These are phyloP conservation scores for Amblyjoppa proteus DNA, from an alignment of 2,888 invertebrate genomes.

Conservation along the genomic window DNA sequence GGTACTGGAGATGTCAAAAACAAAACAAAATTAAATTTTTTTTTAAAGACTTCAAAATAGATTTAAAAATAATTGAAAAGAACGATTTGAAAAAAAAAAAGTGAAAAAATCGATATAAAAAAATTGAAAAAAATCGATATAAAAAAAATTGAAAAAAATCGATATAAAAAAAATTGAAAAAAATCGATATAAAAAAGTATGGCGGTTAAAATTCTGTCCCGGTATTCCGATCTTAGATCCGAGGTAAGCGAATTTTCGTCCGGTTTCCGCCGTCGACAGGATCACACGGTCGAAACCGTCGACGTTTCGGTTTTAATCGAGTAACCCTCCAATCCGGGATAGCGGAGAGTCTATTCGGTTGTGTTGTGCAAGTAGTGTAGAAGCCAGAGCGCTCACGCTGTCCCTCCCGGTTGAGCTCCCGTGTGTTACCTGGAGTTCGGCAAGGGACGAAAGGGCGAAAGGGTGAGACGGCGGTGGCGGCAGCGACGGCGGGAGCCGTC, in stretches of 20 bases:
- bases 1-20: slow-evolving; percentile 23
- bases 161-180: not conserved
- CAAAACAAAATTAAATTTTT: too few species aligned
- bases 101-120: too few species aligned
- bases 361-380: slow-evolving; percentile 31
- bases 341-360: slow-evolving; percentile 53
- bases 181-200: not conserved
- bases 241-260: slow-evolving; percentile 29
- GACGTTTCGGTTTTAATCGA: slow-evolving; percentile 70
- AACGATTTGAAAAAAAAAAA: too few species aligned
- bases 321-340: slow-evolving; percentile 57
- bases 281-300: slow-evolving; percentile 62
- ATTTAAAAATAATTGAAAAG: too few species aligned
- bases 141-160: too few species aligned
- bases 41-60: too few species aligned
- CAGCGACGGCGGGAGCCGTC: slow-evolving; percentile 60
- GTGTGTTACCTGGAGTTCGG: slow-evolving; percentile 52
- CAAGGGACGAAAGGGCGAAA: slow-evolving; percentile 70
- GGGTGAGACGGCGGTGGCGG: slow-evolving; percentile 67
- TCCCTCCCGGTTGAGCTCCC: not conserved
- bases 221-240: not conserved
- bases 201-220: not conserved
- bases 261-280: slow-evolving; percentile 45
- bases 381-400: slow-evolving; percentile 10
- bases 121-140: too few species aligned